Evolutionary conservation across 1,140 invertebrate species (phyloP).

Genomic region (Achroia grisella): DNA sequence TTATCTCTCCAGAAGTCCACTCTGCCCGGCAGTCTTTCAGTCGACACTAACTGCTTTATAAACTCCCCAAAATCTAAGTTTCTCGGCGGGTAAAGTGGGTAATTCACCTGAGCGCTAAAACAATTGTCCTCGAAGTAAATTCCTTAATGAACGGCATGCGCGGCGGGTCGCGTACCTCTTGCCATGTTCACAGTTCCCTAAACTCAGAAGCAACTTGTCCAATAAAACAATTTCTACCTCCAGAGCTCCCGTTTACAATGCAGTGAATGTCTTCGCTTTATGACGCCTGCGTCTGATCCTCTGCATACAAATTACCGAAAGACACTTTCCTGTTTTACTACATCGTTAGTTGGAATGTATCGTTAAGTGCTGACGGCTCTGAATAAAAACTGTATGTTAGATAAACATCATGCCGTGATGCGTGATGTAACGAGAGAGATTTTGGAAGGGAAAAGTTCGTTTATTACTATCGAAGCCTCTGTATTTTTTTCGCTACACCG

Average conservation of each 20-base stretch:
- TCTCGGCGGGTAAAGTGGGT: no score
- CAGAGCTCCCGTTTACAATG: not conserved
- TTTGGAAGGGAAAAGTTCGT: conserved; percentile 4
- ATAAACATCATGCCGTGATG: conserved; percentile 2
- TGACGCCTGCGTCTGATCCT: conserved; percentile 24
- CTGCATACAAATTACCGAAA: conserved; percentile 45
- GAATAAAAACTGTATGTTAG: conserved; percentile 23
- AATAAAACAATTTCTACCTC: conserved; percentile 28
- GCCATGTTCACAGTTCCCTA: no score
- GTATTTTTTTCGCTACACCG: conserved; percentile 3
- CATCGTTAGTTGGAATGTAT: conserved; percentile 27
- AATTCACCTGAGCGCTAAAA: not conserved
- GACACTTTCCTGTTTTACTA: conserved; percentile 48
- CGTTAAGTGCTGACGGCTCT: conserved; percentile 19
- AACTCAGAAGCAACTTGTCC: conserved; percentile 9
- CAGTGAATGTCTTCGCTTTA: conserved; percentile 31
- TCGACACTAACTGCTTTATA: no score
- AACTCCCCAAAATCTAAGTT: no score
- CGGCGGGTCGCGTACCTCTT: not conserved
- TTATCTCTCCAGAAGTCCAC: no score
- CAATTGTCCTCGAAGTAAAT: not conserved
- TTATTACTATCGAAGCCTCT: conserved; percentile 5
- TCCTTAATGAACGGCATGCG: conserved; percentile 1
- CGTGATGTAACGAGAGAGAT: conserved; percentile 11
- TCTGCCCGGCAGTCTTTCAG: no score